These are phyloP conservation scores for Porites divaricata DNA, from an alignment of 92 coral and sea anemone species.

Conservation along the genomic window DNA sequence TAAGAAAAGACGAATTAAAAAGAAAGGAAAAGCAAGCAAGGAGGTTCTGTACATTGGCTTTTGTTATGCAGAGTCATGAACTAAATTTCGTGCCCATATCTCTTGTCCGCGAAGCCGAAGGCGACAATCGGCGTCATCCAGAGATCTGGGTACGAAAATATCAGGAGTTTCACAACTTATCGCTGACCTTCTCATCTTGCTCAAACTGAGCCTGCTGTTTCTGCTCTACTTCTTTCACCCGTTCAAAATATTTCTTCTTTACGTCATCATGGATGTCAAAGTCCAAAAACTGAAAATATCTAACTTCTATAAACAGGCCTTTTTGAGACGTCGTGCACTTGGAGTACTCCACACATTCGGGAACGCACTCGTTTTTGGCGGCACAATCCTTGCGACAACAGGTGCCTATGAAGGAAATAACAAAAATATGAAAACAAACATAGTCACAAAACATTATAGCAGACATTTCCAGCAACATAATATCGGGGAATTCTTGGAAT, in stretches of 20 bases:
- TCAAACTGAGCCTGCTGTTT: slow-evolving; percentile 81
- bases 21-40: no score
- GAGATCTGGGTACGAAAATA: no score
- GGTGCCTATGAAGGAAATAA: slow-evolving; percentile 16
- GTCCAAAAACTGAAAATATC: slow-evolving; percentile 85
- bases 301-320: slow-evolving; percentile 85
- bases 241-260: slow-evolving; percentile 78
- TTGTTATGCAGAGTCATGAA: no score
- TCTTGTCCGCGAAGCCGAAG: no score
- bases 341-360: slow-evolving; percentile 63
- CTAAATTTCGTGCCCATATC: no score
- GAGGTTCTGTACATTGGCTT: no score
- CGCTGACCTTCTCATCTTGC: slow-evolving; percentile 74
- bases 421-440: neutral
- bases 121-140: no score
- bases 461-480: no score
- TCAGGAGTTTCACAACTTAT: no score
- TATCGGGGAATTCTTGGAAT: no score
- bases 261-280: slow-evolving; percentile 81
- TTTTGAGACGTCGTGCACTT: slow-evolving; percentile 71
- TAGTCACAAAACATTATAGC: no score
- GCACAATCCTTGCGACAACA: slow-evolving; percentile 71
- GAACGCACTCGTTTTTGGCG: slow-evolving; percentile 21
- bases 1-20: no score
- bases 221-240: slow-evolving; percentile 82